Conservation (phyloP, 2,113 vertebrate genomes). For the Hoplias malabaricus region DNA sequence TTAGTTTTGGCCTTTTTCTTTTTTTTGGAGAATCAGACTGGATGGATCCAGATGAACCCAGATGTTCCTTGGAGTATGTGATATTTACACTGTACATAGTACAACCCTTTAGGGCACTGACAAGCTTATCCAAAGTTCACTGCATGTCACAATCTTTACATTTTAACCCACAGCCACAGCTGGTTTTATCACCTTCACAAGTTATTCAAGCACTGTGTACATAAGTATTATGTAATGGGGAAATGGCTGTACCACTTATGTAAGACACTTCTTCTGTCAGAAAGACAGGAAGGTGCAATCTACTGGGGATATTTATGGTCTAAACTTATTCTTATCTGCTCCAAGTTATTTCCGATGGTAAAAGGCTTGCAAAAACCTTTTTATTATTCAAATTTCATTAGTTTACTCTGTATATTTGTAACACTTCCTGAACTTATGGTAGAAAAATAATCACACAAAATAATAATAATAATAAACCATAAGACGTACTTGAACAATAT, state of each 20-base stretch:
- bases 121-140: background rate
- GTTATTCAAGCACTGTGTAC: slow-evolving; percentile 2
- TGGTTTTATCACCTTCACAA: background rate
- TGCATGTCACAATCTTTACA: background rate
- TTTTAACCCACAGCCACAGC: background rate
- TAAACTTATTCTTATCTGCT: background rate
- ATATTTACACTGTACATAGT: background rate
- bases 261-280: background rate
- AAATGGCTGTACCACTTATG: background rate
- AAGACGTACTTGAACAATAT: too few species aligned
- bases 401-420: too few species aligned
- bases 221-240: slow-evolving; percentile 17
- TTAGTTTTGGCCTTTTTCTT: too few species aligned
- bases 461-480: too few species aligned
- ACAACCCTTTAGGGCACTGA: background rate
- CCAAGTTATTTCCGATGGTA: background rate
- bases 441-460: too few species aligned
- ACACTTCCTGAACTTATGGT: too few species aligned
- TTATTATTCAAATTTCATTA: too few species aligned
- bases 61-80: background rate
- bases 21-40: too few species aligned
- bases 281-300: background rate
- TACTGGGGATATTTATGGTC: background rate
- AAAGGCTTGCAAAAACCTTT: background rate
- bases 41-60: too few species aligned